Evolutionary conservation across 64 coral and sea anemone genomes (phyloP).

Genomic region (Anthopleura sola): DNA sequence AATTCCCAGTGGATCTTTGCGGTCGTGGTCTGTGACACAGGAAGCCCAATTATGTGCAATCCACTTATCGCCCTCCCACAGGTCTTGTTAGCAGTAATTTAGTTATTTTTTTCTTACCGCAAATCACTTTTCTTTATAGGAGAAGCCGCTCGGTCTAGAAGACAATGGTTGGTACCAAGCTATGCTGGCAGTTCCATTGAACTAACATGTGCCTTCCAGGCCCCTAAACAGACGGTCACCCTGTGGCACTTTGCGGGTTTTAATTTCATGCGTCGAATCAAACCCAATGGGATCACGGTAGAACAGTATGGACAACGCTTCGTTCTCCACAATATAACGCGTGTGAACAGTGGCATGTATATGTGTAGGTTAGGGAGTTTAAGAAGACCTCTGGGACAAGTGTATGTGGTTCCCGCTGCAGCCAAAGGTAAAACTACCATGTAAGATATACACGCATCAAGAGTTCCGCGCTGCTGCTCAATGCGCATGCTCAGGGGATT

Average conservation of each 20-base stretch:
- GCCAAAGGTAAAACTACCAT: background rate
- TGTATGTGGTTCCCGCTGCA: background rate
- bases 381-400: conserved; percentile 6
- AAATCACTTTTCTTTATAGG: no score
- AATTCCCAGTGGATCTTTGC: no score
- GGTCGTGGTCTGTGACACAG: no score
- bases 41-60: no score
- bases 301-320: conserved; percentile 35
- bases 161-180: background rate
- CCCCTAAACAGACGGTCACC: background rate
- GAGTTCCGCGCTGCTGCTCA: no score
- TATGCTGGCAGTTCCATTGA: background rate
- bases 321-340: conserved; percentile 12
- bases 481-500: no score
- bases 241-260: conserved; percentile 29
- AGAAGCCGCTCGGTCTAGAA: background rate
- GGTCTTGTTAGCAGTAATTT: no score
- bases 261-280: background rate
- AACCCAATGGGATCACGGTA: conserved; percentile 25
- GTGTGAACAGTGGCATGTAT: background rate
- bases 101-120: no score
- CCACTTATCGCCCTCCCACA: no score
- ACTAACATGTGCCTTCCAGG: background rate
- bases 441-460: no score
- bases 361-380: conserved; percentile 4